phyloP scores from a whole-genome alignment of 2,113 vertebrate genomes.

The Ptychochromis oligacanthus region DNA sequence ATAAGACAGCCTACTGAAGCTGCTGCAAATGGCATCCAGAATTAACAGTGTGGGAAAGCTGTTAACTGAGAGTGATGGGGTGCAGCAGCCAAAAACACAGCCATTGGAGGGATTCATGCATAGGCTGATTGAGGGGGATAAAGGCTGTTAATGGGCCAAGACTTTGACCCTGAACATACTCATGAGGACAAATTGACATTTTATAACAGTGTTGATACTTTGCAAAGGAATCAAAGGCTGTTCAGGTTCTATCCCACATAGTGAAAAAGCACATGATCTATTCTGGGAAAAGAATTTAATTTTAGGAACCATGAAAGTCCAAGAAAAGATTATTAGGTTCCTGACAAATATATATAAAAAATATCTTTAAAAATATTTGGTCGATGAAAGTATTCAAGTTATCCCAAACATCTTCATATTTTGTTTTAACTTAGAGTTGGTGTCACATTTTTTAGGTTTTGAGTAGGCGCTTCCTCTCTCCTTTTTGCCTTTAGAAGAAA shows the following conservation, averaged over 20 bases:
- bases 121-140: slow-evolving; percentile 50
- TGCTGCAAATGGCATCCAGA: slow-evolving; percentile 59
- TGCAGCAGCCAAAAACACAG: slow-evolving; percentile 60
- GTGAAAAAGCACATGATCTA: neutral
- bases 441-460: slow-evolving; percentile 1
- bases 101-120: slow-evolving; percentile 42
- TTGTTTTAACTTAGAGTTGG: neutral
- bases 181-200: slow-evolving; percentile 42
- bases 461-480: neutral
- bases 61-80: slow-evolving; percentile 71
- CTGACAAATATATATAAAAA: neutral
- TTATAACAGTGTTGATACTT: neutral
- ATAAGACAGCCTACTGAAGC: slow-evolving; percentile 61
- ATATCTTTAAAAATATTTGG: neutral
- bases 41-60: slow-evolving; percentile 70
- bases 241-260: neutral
- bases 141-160: slow-evolving; percentile 34
- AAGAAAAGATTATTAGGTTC: rapidly evolving
- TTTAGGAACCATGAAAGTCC: neutral
- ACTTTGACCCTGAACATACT: slow-evolving; percentile 58
- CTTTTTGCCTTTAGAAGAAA: neutral
- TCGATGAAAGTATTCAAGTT: neutral
- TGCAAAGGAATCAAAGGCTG: neutral
- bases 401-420: neutral
- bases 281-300: neutral